Evolutionary conservation across 2,113 vertebrate genomes (phyloP), one percentile per base, ranked within the genome.

Genomic region (Arvicanthis niloticus): DNA sequence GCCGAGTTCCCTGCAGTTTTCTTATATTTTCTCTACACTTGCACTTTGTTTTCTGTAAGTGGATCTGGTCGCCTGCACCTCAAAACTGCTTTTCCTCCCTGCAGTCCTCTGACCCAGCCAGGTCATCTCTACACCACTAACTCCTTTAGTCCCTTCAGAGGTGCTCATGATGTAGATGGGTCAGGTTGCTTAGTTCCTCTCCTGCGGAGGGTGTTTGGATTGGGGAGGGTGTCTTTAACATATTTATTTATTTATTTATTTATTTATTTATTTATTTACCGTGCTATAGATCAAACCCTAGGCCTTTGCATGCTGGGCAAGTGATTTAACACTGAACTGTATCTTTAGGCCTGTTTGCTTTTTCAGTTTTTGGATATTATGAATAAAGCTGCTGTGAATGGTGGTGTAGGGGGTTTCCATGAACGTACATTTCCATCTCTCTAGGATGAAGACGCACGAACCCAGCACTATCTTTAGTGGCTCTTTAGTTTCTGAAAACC

Each of bases 111-210:
- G 7, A 12, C 16, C n/a, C 82, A 7, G 13, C 65, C 51, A 2
- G 2, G 5, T 26, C 24, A 29, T 51, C 53, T 37, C n/a, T 13
- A 3, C 2, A 0, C 15, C 45, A 0, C 0, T 19, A 15, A 24
- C 37, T 8, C 2, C 31, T 8, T 31, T 70, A 34, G 58, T 19
- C 11, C 37, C 8, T 0, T 7, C 4, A 70, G 31, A 1, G 0
- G 2, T 4, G 7, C 29, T 81, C n/a, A 0, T 0, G 15, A 51
- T 6, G 0, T 7, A 15, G 53, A 9, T 0, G 12, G 34, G 34
- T n/a, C 53, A 24, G 34, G 17, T 1, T 51, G 37, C 40, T 3
- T 6, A 15, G 10, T 37, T 17, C 4, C 29, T 24, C 65, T 16
- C 34, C 48, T 45, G 0, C 11, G 1, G 60, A 68, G 22, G 78